Evolutionary conservation across 2,113 vertebrate genomes (phyloP), one percentile per base, ranked within the genome.

Genomic region (Muntiacus reevesi): DNA sequence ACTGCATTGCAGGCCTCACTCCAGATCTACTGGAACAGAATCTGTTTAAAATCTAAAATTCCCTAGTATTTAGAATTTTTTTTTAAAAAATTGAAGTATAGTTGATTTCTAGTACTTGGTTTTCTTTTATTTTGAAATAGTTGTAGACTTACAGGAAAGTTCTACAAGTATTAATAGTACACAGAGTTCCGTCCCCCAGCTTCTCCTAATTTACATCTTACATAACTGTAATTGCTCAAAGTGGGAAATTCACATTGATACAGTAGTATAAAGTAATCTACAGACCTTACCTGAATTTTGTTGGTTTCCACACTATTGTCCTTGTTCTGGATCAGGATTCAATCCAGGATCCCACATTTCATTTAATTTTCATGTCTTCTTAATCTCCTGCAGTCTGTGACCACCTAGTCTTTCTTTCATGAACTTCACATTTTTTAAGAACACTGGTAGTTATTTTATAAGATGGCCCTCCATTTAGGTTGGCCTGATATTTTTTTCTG

Each of bases 61-160:
- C 12, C 43, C 54, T 43, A n/a, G 62, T 57, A n/a, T 74, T 83
- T 78, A 27, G 30, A 7, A 6, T 23, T 52, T 83, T 82, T 81
- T 82, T 55, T 2, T 0, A 1, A 36, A 30, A 19, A 13, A 83
- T 40, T 55, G 33, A 55, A 83, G 12, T 55, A 36, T 36, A 83
- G 21, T 36, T 83, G 81, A 55, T 55, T 55, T 55, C 52, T n/a
- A 83, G 12, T 27, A 54, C 13, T 83, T 83, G 25, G 21, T 86
- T 62, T 74, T 76, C 60, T 54, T 89, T 88, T 84, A 67, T 95
- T 90, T 93, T 82, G 71, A 91, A 82, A 52, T 87, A 67, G 47
- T 93, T 93, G 83, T 95, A 87, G 87, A 95, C 43, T 54, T 95
- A 60, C 16, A 91, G 36, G 59, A 91, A 95, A 94, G 36, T 85